Evolutionary conservation across 2,888 invertebrate species (phyloP).

Genomic region (Axea sp.): DNA sequence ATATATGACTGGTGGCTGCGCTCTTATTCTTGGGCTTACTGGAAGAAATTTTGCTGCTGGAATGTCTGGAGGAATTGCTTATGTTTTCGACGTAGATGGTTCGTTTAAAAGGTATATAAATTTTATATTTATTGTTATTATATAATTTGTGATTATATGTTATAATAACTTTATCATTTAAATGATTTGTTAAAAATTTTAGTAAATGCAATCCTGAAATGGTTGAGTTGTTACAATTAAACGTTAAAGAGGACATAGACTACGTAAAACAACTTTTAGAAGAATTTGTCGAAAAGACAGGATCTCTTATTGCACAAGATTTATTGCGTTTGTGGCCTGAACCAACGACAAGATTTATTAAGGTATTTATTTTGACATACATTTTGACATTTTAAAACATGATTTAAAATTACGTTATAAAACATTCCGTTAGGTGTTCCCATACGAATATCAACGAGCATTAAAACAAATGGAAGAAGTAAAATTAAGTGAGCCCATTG

Average conservation of each 20-base stretch:
- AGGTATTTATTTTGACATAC: too few species aligned
- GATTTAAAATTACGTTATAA: conserved; percentile 2
- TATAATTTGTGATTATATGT: too few species aligned
- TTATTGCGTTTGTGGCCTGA: conserved; percentile 90
- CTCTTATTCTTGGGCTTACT: conserved; percentile 94
- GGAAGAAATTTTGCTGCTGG: conserved; percentile 99
- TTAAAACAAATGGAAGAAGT: conserved; percentile 85
- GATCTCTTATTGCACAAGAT: conserved; percentile 89
- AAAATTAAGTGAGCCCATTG: conserved; percentile 69
- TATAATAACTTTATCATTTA: too few species aligned
- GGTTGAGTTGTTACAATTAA: conserved; percentile 93
- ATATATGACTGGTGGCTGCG: conserved; percentile 98
- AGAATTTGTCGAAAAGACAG: conserved; percentile 94
- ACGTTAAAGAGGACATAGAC: conserved; percentile 87
- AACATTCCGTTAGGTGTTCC: conserved; percentile 86
- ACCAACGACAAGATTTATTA: conserved; percentile 89
- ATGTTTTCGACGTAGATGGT: conserved; percentile 93
- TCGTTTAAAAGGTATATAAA: conserved; percentile 84
- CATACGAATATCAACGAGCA: conserved; percentile 96
- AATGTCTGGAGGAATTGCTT: conserved; percentile 98
- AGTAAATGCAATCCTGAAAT: conserved; percentile 96
- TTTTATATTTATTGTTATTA: too few species aligned
- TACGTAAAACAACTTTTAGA: conserved; percentile 87
- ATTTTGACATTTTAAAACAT: too few species aligned
- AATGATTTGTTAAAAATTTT: conserved; percentile 48